Conservation (phyloP, 2,888 invertebrate species). For the Phengaris arion region DNA sequence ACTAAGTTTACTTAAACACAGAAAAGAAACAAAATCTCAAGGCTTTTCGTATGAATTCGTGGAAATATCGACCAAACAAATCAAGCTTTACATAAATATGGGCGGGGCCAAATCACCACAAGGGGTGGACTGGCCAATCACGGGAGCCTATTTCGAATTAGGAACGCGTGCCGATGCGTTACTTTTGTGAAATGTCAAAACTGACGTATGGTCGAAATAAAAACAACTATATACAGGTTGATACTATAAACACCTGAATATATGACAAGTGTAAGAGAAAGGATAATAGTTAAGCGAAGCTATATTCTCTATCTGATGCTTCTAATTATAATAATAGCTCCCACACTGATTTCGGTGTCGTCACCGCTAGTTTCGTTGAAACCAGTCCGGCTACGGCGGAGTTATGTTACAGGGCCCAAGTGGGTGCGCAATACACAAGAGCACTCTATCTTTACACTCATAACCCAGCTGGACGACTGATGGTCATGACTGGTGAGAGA, state of each 20-base stretch:
- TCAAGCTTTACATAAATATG: constrained; percentile 47
- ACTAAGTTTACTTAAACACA: background rate
- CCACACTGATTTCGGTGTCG: too few relatives aligned
- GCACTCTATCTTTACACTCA: too few relatives aligned
- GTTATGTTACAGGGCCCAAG: too few relatives aligned
- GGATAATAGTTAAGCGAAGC: too few relatives aligned
- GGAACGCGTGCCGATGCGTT: constrained; percentile 65
- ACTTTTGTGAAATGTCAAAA: constrained; percentile 57
- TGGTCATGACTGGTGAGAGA: too few relatives aligned
- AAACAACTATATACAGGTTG: constrained; percentile 57
- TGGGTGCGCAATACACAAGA: too few relatives aligned
- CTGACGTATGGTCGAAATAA: constrained; percentile 60
- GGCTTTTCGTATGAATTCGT: constrained; percentile 30
- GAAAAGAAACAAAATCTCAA: constrained; percentile 33
- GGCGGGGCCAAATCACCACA: constrained; percentile 47
- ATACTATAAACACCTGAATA: constrained; percentile 8
- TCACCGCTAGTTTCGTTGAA: too few relatives aligned
- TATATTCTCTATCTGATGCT: too few relatives aligned
- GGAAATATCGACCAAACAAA: constrained; percentile 40
- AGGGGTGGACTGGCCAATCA: constrained; percentile 53
- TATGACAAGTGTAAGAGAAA: too few relatives aligned
- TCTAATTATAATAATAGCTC: too few relatives aligned
- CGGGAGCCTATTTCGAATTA: constrained; percentile 50
- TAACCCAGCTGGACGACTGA: too few relatives aligned
- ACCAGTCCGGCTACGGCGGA: too few relatives aligned